Percentiles rank a stretch among this genome's conserved stretches.
Conservation (phyloP, 2,113 vertebrate genomes). For the Daphoenositta chrysoptera region DNA sequence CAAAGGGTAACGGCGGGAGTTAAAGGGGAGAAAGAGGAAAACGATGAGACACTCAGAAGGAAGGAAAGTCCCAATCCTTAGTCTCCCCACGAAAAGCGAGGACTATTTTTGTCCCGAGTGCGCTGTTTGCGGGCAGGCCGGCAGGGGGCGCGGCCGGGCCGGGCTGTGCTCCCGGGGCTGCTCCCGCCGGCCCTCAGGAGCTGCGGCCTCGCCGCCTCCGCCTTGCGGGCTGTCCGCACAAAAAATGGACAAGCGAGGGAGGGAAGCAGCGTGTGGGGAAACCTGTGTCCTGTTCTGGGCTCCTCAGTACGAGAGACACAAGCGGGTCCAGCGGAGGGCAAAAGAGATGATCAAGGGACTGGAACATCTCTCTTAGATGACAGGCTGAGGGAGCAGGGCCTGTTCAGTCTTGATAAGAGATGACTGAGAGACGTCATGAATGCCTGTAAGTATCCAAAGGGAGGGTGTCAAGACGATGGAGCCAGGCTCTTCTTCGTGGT, state of each 20-base stretch:
- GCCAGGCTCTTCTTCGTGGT: not conserved
- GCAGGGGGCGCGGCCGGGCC: not conserved
- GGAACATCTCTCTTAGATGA: no score
- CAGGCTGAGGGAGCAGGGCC: not conserved
- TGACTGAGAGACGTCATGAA: not conserved
- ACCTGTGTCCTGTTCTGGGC: not conserved
- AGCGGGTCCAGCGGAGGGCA: not conserved
- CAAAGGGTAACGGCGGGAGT: no score
- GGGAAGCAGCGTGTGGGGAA: rapidly evolving
- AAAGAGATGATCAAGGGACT: not conserved
- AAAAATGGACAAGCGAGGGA: rapidly evolving
- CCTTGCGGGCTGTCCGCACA: rapidly evolving
- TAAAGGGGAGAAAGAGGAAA: no score
- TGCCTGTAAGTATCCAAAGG: not conserved
- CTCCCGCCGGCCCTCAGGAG: no score
- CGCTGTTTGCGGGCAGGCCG: not conserved
- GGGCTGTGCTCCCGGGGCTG: no score
- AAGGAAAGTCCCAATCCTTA: rapidly evolving
- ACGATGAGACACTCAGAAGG: not conserved
- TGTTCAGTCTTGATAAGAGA: not conserved
- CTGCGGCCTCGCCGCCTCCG: not conserved
- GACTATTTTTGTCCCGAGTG: rapidly evolving
- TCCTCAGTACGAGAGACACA: not conserved
- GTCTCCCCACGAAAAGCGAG: rapidly evolving
- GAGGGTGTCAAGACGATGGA: not conserved